phyloP scores from a whole-genome alignment of 2,113 vertebrate genomes.

The Ondatra zibethicus region DNA sequence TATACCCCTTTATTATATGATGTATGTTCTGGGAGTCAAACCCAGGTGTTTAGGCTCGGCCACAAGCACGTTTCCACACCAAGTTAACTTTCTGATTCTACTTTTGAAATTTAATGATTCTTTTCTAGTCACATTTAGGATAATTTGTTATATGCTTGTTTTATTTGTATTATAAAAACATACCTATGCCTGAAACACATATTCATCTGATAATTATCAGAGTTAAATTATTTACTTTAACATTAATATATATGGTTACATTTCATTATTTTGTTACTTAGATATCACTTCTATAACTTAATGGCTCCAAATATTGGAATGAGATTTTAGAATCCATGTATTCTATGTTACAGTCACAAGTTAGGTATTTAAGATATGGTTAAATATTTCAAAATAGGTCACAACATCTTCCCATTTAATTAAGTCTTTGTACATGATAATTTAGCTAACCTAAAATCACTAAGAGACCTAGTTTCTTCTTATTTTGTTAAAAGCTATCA shows the following conservation, averaged over 20 bases:
- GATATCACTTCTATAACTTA: background rate
- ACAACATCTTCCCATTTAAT: background rate
- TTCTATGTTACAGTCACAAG: background rate
- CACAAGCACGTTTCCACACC: background rate
- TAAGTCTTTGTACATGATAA: background rate
- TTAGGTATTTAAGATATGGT: background rate
- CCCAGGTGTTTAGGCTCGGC: background rate
- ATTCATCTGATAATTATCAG: background rate
- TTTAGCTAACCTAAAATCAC: background rate
- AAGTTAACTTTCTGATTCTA: background rate
- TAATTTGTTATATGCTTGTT: background rate
- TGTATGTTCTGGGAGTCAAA: background rate
- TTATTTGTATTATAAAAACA: background rate
- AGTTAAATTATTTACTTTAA: background rate
- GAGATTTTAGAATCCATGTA: background rate
- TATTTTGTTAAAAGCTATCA: background rate
- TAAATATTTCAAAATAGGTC: background rate
- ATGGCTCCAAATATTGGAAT: background rate
- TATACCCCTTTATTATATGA: too few relatives aligned
- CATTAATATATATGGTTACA: background rate
- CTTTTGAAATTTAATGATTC: background rate
- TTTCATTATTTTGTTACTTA: background rate
- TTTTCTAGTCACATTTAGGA: background rate
- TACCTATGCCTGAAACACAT: background rate
- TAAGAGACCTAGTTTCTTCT: background rate